Base-by-base conservation (phyloP, 2,888 invertebrate species). In the Napeogenes sylphis region DNA sequence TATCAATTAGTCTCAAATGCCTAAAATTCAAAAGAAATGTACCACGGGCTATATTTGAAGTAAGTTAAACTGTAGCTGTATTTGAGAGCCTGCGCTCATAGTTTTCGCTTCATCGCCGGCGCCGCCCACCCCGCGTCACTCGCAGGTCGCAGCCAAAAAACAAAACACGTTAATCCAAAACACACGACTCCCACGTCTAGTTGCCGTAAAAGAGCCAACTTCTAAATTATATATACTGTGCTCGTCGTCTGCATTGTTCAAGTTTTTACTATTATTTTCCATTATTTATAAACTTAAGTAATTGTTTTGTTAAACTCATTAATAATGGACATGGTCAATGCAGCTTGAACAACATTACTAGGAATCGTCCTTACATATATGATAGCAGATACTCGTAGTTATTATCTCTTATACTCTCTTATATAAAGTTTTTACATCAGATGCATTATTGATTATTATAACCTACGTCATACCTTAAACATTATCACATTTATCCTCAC, bases 111-210 rank as follows among this genome's bases (percentile, higher is more conserved):
- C 45, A 32, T 42, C 30, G 54, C 33, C 38, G 54, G 45, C 59
- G 32, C 33, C 51, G 51, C 51, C 51, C 51, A 51, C 51, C 12
- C 42, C 30, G 30, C 51, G 51, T 51, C 51, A 51, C 51, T 51
- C 51, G 59, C 32, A 46, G 55, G 33, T 51, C 51, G 59, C 32
- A 46, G 55, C 38, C 46, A 59, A 60, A 55, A 55, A 60, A 55
- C 14, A 38, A 55, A 55, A 55, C 59, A 55, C 54, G 30, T 55
- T 35, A 55, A 46, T 45, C 21, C n/a, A 55, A 33, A 45, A 35
- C 58, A 54, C 53, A 47, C 53, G 30, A 35, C 59, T 45, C 45
- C 14, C 53, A 32, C 42, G n/a, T 14, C n/a, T 10, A 14, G 4
- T 33, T 12, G 58, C 45, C 32, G 51, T 21, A 33, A 13, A 38